Percentiles rank a stretch among this genome's conserved stretches.
These are phyloP conservation scores for Nannoperca australis DNA, from an alignment of 2,797 vertebrate genomes.

Conservation along the genomic window DNA sequence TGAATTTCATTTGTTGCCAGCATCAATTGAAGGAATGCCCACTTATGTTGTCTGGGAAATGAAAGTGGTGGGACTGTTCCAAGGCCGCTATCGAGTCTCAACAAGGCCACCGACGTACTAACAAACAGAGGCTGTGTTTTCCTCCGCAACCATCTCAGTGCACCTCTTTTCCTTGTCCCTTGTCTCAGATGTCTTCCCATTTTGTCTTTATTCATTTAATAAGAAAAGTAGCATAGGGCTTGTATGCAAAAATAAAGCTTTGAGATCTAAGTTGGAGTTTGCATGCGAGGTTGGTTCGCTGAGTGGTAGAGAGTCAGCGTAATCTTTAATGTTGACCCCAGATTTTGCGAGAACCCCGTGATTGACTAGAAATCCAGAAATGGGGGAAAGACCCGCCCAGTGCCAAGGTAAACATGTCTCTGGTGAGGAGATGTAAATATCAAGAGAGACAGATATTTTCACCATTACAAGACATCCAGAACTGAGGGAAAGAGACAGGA, in stretches of 20 bases:
- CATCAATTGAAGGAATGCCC: conserved; percentile 16
- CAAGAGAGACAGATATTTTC: not conserved
- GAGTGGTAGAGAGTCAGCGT: not conserved
- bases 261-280: not conserved
- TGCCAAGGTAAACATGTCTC: conserved; percentile 3
- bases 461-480: conserved; percentile 15
- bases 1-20: conserved; percentile 24
- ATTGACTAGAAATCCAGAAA: conserved; percentile 13
- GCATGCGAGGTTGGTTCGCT: not conserved
- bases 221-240: not conserved
- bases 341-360: not conserved
- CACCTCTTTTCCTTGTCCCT: not conserved
- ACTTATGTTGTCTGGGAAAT: conserved; percentile 49
- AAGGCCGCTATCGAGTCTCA: conserved; percentile 22
- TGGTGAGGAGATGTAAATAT: not conserved
- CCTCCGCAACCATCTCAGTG: not conserved
- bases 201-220: not conserved
- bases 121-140: conserved; percentile 17
- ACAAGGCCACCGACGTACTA: conserved; percentile 20
- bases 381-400: not conserved
- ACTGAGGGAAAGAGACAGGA: not conserved
- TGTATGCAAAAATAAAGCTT: not conserved
- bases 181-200: not conserved
- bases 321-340: not conserved
- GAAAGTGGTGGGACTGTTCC: conserved; percentile 22